Evolutionary conservation across 2,797 vertebrate genomes (phyloP).

Genomic region (Acestrorhynchus altus): DNA sequence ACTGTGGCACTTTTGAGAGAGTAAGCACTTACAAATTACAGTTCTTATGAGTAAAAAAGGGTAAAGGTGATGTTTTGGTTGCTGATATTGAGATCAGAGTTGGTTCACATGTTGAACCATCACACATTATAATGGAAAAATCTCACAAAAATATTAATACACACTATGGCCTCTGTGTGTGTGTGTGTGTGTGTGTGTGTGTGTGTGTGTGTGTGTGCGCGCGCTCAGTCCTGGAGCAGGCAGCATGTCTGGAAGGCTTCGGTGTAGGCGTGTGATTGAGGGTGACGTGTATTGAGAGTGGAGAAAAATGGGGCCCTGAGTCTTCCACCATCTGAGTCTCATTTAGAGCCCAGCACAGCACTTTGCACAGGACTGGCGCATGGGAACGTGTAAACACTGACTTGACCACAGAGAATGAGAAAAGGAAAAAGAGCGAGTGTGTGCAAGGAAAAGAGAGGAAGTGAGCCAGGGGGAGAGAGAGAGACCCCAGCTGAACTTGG

Average conservation of each 20-base stretch:
- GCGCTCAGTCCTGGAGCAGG: neutral
- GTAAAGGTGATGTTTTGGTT: too few species aligned
- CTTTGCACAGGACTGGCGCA: neutral
- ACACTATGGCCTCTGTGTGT: too few species aligned
- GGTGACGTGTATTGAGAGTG: neutral
- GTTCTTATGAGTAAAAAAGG: too few species aligned
- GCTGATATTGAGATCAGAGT: too few species aligned
- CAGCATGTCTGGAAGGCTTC: constrained; percentile 31
- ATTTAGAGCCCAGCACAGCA: constrained; percentile 33
- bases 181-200: too few species aligned
- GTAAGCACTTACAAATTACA: too few species aligned
- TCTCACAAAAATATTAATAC: too few species aligned
- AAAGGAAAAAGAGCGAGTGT: neutral
- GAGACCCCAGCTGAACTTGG: constrained; percentile 39
- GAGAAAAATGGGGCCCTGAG: neutral
- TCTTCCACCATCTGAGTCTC: constrained; percentile 21
- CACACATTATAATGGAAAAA: too few species aligned
- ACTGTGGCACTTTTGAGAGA: too few species aligned
- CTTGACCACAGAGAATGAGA: constrained; percentile 11
- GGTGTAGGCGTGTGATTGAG: neutral
- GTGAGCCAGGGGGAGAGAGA: neutral
- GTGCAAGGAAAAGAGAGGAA: neutral
- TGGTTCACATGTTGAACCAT: too few species aligned
- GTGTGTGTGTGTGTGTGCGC: too few species aligned
- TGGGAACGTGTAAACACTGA: constrained; percentile 44